Conservation (phyloP, 2,113 vertebrate genomes). For the Aspiorhynchus laticeps region DNA sequence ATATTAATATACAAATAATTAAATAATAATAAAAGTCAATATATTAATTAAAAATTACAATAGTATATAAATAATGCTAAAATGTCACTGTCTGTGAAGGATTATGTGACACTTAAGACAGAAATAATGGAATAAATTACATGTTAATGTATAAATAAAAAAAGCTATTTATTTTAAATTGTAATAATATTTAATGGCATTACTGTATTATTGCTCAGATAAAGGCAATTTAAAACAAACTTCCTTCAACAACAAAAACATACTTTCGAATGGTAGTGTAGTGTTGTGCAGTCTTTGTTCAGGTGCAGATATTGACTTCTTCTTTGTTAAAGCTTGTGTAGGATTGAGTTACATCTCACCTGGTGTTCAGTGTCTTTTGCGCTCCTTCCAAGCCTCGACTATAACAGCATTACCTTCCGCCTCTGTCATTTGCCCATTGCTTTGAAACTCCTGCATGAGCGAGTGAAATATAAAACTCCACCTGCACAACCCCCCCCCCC, state of each 20-base stretch:
- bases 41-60: no score
- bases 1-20: no score
- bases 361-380: not conserved
- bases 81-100: no score
- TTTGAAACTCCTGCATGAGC: not conserved
- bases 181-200: not conserved
- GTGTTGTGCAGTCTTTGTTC: not conserved
- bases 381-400: not conserved
- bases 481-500: not conserved
- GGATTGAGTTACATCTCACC: slow-evolving; percentile 20
- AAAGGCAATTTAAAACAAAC: not conserved
- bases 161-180: not conserved
- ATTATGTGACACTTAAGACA: no score
- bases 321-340: not conserved
- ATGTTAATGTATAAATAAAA: not conserved
- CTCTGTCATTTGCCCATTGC: not conserved
- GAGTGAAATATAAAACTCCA: slow-evolving; percentile 32
- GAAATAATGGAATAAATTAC: no score
- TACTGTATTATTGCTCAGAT: not conserved
- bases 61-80: no score
- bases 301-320: not conserved
- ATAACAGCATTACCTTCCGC: not conserved
- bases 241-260: not conserved
- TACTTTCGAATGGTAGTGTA: not conserved
- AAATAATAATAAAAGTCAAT: no score